Conservation (phyloP, 1,140 invertebrate genomes). For the Papilio glaucus region DNA sequence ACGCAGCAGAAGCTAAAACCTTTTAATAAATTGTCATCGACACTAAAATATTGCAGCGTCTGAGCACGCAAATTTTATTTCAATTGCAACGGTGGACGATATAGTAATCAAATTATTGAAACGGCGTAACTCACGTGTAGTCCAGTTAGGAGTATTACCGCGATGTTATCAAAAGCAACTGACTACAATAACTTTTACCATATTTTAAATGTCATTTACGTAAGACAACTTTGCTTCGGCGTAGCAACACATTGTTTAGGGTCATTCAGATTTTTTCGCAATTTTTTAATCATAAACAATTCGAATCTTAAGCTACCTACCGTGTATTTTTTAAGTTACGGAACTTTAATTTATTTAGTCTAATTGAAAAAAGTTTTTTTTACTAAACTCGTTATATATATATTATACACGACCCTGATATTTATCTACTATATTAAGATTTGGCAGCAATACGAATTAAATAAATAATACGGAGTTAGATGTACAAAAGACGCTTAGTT, state of each 20-base stretch:
- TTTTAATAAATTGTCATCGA: slow-evolving; percentile 11
- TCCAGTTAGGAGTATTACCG: background rate
- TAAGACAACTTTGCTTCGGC: background rate
- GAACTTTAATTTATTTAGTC: slow-evolving; percentile 49
- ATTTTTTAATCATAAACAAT: background rate
- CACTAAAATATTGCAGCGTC: background rate
- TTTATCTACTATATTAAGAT: slow-evolving; percentile 61
- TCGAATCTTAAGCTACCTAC: slow-evolving; percentile 3
- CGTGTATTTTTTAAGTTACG: slow-evolving; percentile 25
- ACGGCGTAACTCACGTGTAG: too few species aligned
- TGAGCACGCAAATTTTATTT: slow-evolving; percentile 11
- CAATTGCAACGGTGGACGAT: background rate
- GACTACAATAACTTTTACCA: too few species aligned
- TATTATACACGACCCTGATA: slow-evolving; percentile 70
- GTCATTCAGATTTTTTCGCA: background rate
- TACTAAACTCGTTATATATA: slow-evolving; percentile 63
- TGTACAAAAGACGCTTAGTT: slow-evolving; percentile 22
- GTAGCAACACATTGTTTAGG: background rate
- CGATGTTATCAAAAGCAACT: too few species aligned
- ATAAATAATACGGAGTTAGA: background rate
- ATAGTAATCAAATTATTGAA: background rate
- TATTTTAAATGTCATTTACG: too few species aligned
- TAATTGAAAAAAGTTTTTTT: slow-evolving; percentile 62
- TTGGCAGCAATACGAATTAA: background rate
- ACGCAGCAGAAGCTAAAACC: background rate